A percentile compares a stretch with the other conserved stretches of the same genome.
Evolutionary conservation across 2,797 vertebrate genomes (phyloP).

Genomic region (Bradypodion ventrale): DNA sequence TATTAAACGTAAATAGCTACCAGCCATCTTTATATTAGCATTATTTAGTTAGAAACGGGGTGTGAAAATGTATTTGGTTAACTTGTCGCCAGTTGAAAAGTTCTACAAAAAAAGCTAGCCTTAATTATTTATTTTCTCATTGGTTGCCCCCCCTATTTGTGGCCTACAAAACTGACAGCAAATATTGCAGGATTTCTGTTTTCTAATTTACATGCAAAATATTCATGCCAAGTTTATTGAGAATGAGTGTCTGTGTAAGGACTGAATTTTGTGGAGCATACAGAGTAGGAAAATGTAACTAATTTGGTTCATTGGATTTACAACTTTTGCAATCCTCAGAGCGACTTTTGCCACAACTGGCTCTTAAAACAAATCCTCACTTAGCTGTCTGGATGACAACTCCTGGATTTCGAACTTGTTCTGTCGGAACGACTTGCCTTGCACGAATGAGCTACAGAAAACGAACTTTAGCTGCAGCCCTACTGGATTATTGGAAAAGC

Average conservation of each 20-base stretch:
- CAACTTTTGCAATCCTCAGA: slow-evolving; percentile 45
- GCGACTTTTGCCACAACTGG: slow-evolving; percentile 1
- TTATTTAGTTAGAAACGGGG: slow-evolving; percentile 23
- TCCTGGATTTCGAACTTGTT: neutral
- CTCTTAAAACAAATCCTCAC: rapidly evolving
- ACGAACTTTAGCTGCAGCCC: neutral
- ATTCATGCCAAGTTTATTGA: slow-evolving; percentile 7
- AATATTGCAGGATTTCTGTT: slow-evolving; percentile 19
- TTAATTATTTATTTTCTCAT: too few relatives aligned
- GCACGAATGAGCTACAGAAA: neutral
- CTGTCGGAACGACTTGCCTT: rapidly evolving
- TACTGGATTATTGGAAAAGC: neutral
- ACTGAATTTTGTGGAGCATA: slow-evolving; percentile 55
- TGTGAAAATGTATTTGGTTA: slow-evolving; percentile 35
- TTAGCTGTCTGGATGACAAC: neutral
- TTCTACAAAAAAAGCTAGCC: slow-evolving; percentile 20
- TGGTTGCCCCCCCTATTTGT: neutral
- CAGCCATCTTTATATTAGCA: neutral
- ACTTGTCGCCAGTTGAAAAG: slow-evolving; percentile 42
- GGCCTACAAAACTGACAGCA: slow-evolving; percentile 41
- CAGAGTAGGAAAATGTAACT: slow-evolving; percentile 50
- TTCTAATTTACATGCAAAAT: neutral
- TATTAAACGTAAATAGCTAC: slow-evolving; percentile 57
- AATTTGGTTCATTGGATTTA: slow-evolving; percentile 57
- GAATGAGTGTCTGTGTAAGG: neutral